Base-by-base conservation (phyloP, 2,797 vertebrate genomes). In the Oryzias dopingdopingensis region DNA sequence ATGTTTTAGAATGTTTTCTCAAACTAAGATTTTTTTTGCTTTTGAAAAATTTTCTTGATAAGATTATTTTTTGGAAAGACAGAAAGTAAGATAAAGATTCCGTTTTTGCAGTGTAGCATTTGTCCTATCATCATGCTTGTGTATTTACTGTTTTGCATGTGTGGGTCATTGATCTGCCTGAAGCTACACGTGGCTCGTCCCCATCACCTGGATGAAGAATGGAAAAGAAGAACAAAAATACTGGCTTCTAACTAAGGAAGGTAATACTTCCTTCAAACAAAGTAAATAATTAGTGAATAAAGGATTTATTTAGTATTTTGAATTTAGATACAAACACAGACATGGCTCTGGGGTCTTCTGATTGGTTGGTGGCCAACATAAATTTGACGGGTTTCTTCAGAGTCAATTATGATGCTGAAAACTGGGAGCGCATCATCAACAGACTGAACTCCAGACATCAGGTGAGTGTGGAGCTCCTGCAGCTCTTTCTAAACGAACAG, bases 121-220 rank as follows among this genome's bases (percentile, higher is more conserved):
- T 37, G 32, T 37, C 10, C 32, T 37, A 12, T 13, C 32, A 37
- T 32, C 10, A 12, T 37, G 2, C 12, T 37, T 37, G 26, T 61
- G 90, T 77, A 41, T 16, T 18, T 93, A 89, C 47, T 46, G n/a
- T n/a, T 12, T 7, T 44, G 14, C 13, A 24, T 66, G 26, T 37
- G 15, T 49, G 41, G 7, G 20, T 74, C 49, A 22, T 76, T 58
- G 14, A 54, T 68, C 17, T 37, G 65, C 32, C 54, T 71, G 8
- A 23, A 98, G 96, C 20, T 98, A 97, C 54, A 72, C 65, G 49
- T 98, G 96, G 96, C 89, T 93, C 0, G 66, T 95, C 5, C 95
- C 94, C 0, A 52, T 98, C 52, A 89, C 90, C 0, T 96, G 90
- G 84, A 83, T 84, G 57, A 95, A 44, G 13, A 16, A 0, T 0